Evolutionary conservation across 2,797 vertebrate genomes (phyloP), one percentile per base, ranked within the genome.

Genomic region (Parauchenoglanis ngamensis): DNA sequence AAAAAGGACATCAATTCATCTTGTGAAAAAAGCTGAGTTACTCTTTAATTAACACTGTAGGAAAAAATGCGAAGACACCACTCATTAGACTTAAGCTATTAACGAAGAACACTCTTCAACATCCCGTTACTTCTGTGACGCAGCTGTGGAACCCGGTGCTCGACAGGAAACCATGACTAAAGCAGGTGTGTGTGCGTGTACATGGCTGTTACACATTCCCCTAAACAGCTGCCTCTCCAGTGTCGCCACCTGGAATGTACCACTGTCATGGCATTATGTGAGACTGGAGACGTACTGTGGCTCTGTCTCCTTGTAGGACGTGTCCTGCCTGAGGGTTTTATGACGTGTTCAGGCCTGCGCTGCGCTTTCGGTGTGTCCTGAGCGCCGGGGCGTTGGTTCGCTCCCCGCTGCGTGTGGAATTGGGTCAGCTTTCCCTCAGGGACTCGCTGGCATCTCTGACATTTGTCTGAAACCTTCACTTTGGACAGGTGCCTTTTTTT

Each of bases 161-260:
- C 6, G 23, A 61, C 57, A 31, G 61, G 63, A 67, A 52, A 11
- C 44, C 25, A 52, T 83, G 80, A 31, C 61, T 2, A 67, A 79
- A 83, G 61, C 61, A 67, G 59, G 80, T 83, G 80, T 83, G 80
- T 52, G 5, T 6, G 80, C 3, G 25, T 49, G 44, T 52, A 23
- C 25, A 5, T 28, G 44, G 19, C 59, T 49, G 3, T 12, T 21
- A 2, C 46, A 1, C 79, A 65, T 82, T 83, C 80, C 46, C 3
- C 0, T 28, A 31, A 83, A 83, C 80, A 83, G 80, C 80, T 83
- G 80, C 23, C 61, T 52, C 61, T 21, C 7, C 25, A 49, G 61
- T 49, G 59, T 65, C 79, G 65, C 61, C 80, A 67, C 61, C 80
- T 67, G 80, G 80, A 83, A 83, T 83, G 61, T 67, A 40, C 25